These are phyloP conservation scores for Thryonomys swinderianus DNA, from an alignment of 2,113 vertebrate species.

Conservation along the genomic window DNA sequence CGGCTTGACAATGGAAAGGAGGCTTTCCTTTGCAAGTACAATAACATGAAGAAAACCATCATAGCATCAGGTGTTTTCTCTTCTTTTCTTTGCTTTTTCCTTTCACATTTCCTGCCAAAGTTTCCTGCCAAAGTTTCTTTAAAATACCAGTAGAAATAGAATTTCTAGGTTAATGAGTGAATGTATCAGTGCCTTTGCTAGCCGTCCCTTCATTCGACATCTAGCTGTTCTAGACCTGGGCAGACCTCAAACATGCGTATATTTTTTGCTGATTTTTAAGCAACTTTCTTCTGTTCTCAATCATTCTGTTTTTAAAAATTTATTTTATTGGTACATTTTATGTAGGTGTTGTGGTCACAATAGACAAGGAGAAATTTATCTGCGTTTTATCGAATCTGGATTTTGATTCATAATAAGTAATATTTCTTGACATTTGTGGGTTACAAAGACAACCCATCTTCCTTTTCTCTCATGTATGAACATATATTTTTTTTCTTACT, in stretches of 20 bases:
- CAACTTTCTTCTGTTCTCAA: no score
- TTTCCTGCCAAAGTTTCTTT: background rate
- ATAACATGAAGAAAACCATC: background rate
- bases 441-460: background rate
- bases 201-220: background rate
- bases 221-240: background rate
- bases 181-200: background rate
- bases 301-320: no score
- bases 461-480: background rate
- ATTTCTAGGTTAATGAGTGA: background rate
- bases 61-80: background rate
- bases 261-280: background rate
- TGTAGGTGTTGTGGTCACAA: no score
- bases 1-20: accelerated
- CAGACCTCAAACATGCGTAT: background rate
- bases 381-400: background rate
- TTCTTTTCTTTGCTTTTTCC: background rate
- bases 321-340: no score
- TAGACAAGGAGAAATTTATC: background rate
- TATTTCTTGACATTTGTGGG: background rate
- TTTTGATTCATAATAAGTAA: background rate
- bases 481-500: background rate
- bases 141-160: background rate
- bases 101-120: background rate
- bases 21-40: background rate